These are phyloP conservation scores for Scytalopus superciliaris DNA, from an alignment of 2,113 vertebrate genomes.

Conservation along the genomic window DNA sequence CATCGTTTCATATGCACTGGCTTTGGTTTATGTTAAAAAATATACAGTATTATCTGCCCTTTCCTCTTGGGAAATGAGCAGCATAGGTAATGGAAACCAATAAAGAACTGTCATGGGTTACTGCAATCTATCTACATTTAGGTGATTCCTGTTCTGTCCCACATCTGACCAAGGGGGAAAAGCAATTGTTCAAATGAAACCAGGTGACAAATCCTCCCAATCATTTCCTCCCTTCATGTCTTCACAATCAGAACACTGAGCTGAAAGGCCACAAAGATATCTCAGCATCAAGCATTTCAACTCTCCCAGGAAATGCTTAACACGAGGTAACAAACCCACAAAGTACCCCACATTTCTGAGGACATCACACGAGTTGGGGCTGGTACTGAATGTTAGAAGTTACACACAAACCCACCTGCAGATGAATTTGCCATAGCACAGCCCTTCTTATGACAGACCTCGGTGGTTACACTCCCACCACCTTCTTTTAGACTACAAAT, in stretches of 20 bases:
- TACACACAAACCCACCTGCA: not conserved
- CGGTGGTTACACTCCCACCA: not conserved
- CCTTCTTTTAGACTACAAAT: not conserved
- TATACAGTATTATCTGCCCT: slow-evolving; percentile 28
- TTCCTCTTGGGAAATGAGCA: slow-evolving; percentile 55
- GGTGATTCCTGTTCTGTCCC: slow-evolving; percentile 37
- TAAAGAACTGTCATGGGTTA: slow-evolving; percentile 36
- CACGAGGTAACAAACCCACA: not conserved
- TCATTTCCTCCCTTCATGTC: slow-evolving; percentile 14
- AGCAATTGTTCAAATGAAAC: slow-evolving; percentile 40
- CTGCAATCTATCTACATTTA: slow-evolving; percentile 34
- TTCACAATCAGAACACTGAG: not conserved
- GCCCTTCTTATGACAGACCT: not conserved
- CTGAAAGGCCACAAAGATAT: not conserved
- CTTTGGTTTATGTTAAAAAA: slow-evolving; percentile 55
- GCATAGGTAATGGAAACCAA: slow-evolving; percentile 43
- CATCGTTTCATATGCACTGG: slow-evolving; percentile 14
- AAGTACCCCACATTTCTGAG: not conserved
- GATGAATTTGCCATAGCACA: not conserved
- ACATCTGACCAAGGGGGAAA: slow-evolving; percentile 39
- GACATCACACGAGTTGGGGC: not conserved
- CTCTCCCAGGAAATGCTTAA: not conserved
- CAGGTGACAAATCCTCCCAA: slow-evolving; percentile 47
- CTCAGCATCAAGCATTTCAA: not conserved
- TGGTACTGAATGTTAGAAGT: not conserved